Conservation (phyloP, 2,797 vertebrate genomes). For the Amazona ochrocephala region DNA sequence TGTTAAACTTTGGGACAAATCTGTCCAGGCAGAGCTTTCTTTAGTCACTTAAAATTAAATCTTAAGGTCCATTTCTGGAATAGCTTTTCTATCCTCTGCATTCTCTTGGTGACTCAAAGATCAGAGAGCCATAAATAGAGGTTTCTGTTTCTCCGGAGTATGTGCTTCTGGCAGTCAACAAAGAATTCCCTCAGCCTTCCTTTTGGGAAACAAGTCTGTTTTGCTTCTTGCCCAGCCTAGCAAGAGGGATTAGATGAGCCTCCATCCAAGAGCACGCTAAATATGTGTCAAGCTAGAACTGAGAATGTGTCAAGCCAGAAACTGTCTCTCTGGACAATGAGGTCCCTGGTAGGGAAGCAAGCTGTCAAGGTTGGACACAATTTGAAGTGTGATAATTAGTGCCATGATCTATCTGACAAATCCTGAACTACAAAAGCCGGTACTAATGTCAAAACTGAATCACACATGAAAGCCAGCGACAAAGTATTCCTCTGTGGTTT, state of each 20-base stretch:
- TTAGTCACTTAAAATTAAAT: not conserved
- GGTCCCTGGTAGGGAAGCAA: not conserved
- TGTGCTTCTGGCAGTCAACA: not conserved
- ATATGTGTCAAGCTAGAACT: not conserved
- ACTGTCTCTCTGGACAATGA: not conserved
- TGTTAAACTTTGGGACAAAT: not conserved
- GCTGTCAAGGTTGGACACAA: not conserved
- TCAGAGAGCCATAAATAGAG: not conserved
- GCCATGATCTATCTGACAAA: not conserved
- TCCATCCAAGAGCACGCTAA: accelerated
- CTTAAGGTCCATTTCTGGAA: not conserved
- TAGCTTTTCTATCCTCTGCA: not conserved
- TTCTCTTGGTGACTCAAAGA: not conserved
- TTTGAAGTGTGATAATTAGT: not conserved
- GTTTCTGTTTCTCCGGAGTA: not conserved
- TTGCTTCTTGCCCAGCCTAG: not conserved
- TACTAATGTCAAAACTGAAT: not conserved
- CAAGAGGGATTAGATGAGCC: not conserved
- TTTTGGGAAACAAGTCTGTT: not conserved
- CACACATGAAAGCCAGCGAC: not conserved
- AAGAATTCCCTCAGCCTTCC: not conserved
- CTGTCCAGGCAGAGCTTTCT: not conserved
- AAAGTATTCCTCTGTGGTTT: not conserved
- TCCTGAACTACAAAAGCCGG: not conserved
- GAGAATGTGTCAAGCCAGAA: not conserved